Conservation (phyloP, 1,140 invertebrate genomes). For the Papilio xuthus region DNA sequence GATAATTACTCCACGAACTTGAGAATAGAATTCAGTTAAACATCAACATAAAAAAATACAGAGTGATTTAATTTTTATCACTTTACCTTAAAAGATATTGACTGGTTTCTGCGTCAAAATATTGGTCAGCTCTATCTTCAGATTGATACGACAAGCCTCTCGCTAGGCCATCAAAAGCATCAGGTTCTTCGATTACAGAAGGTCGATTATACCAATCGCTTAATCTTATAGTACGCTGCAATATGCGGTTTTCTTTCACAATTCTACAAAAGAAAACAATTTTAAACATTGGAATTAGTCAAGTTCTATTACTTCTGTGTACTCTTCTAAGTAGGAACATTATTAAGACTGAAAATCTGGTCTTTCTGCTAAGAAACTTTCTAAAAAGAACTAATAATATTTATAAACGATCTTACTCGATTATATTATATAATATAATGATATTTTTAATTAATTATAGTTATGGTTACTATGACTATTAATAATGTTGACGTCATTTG, state of each 20-base stretch:
- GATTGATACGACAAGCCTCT: constrained; percentile 87
- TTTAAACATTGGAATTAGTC: background rate
- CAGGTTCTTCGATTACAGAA: constrained; percentile 84
- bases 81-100: constrained; percentile 86
- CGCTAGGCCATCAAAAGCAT: constrained; percentile 88
- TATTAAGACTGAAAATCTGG: too few relatives aligned
- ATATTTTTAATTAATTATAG: too few relatives aligned
- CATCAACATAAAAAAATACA: background rate
- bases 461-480: too few relatives aligned
- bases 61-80: background rate
- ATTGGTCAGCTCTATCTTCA: constrained; percentile 86
- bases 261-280: constrained; percentile 79
- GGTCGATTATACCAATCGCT: constrained; percentile 91
- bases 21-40: too few relatives aligned
- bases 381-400: too few relatives aligned
- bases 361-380: too few relatives aligned
- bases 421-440: too few relatives aligned
- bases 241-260: constrained; percentile 83
- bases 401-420: too few relatives aligned
- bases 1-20: too few relatives aligned
- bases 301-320: background rate
- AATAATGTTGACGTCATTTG: too few relatives aligned
- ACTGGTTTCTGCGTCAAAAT: constrained; percentile 89
- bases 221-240: constrained; percentile 84
- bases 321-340: too few relatives aligned